phyloP scores from a whole-genome alignment of 1,140 invertebrate genomes.

The Scaptomyza hsui region DNA sequence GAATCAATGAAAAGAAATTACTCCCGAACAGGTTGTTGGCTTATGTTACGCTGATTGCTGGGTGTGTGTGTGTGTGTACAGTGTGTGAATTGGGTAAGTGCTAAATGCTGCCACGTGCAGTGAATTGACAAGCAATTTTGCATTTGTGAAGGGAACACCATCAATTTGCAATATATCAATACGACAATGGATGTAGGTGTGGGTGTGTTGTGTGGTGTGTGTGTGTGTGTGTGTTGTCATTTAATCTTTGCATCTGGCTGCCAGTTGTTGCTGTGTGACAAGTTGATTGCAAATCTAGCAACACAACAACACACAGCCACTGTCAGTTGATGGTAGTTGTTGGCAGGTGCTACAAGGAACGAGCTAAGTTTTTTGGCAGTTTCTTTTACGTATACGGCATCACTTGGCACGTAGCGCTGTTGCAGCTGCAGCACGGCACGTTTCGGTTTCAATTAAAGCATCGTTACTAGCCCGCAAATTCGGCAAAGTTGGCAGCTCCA shows the following conservation, averaged over 20 bases:
- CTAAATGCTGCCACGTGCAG: constrained; percentile 71
- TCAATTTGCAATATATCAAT: constrained; percentile 78
- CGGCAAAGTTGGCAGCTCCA: constrained; percentile 51
- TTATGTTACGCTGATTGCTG: constrained; percentile 26
- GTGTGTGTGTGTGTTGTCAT: constrained; percentile 45
- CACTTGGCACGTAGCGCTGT: constrained; percentile 41
- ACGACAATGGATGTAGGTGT: constrained; percentile 13
- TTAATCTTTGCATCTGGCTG: constrained; percentile 68
- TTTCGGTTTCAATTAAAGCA: constrained; percentile 71
- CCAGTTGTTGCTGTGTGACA: constrained; percentile 54
- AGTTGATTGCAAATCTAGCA: constrained; percentile 70
- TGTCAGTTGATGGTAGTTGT: constrained; percentile 13
- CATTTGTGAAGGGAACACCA: constrained; percentile 61
- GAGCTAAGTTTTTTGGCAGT: constrained; percentile 3
- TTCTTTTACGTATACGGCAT: neutral
- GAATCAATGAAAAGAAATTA: constrained; percentile 34
- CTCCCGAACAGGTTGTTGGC: constrained; percentile 8
- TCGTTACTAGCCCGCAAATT: constrained; percentile 61
- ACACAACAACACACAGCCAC: constrained; percentile 24
- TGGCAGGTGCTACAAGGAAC: constrained; percentile 2
- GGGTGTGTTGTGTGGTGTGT: constrained; percentile 32
- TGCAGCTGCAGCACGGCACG: constrained; percentile 48
- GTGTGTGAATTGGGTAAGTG: constrained; percentile 28
- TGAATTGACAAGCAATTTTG: constrained; percentile 70
- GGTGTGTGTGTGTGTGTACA: neutral